Conservation (phyloP, 1,140 invertebrate genomes). For the Leptonema lineaticorne region DNA sequence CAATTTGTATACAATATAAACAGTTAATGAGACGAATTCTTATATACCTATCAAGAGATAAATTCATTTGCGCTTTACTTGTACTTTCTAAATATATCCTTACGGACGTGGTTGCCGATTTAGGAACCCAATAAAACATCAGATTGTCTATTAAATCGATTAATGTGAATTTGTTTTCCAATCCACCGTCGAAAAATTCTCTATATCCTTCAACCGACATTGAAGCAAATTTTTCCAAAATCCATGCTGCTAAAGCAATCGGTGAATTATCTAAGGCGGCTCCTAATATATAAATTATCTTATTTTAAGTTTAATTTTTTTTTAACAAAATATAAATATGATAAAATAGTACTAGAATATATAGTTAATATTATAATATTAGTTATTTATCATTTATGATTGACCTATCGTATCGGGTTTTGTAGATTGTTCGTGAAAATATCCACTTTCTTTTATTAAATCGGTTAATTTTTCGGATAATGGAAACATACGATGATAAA, state of each 20-base stretch:
- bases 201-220: constrained; percentile 56
- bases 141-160: constrained; percentile 72
- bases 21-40: constrained; percentile 2
- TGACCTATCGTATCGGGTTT: constrained; percentile 75
- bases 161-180: constrained; percentile 59
- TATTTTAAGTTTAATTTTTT: no score
- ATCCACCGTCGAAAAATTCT: constrained; percentile 67
- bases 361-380: constrained; percentile 12
- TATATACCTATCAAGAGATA: constrained; percentile 55
- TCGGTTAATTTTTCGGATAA: constrained; percentile 47
- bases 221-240: constrained; percentile 75
- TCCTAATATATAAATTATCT: no score
- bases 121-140: constrained; percentile 76
- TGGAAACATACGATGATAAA: constrained; percentile 59
- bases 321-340: constrained; percentile 9
- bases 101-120: constrained; percentile 64
- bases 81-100: constrained; percentile 65
- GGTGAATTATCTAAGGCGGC: constrained; percentile 62
- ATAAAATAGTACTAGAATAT: not conserved
- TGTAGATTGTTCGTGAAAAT: constrained; percentile 72
- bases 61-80: constrained; percentile 35
- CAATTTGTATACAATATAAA: not conserved
- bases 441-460: constrained; percentile 64
- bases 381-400: not conserved
- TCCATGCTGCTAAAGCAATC: constrained; percentile 68